Percentiles rank a stretch among this genome's conserved stretches.
These are phyloP conservation scores for Chiloscyllium punctatum DNA, from an alignment of 2,797 vertebrate species.

Conservation along the genomic window DNA sequence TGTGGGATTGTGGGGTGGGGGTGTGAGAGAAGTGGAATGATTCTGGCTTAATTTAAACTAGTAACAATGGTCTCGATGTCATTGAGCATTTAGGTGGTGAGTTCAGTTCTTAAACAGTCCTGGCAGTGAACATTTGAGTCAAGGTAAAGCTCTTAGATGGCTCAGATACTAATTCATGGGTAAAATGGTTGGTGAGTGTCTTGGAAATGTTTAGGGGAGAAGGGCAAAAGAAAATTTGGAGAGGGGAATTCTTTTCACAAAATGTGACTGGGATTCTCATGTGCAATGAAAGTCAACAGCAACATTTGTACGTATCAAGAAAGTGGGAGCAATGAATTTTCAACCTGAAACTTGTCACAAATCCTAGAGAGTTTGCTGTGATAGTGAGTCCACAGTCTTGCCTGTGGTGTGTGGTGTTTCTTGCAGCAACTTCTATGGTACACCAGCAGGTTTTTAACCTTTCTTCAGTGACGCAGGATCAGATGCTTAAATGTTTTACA, in stretches of 20 bases:
- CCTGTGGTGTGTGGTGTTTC: neutral
- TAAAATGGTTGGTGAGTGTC: neutral
- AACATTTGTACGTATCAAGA: neutral
- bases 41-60: neutral
- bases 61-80: neutral
- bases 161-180: neutral
- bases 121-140: neutral
- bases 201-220: neutral
- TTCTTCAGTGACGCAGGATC: neutral
- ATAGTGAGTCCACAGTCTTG: neutral
- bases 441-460: neutral
- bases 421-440: neutral
- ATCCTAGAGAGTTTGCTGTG: neutral
- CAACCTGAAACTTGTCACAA: neutral
- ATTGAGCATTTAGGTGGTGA: neutral
- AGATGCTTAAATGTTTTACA: conserved; percentile 22
- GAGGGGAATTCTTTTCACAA: neutral
- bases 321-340: neutral
- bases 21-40: neutral
- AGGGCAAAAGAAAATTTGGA: neutral
- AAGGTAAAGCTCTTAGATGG: neutral
- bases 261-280: neutral
- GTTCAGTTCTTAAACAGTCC: neutral
- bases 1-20: neutral
- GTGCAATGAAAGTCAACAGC: neutral